phyloP scores from a whole-genome alignment of 2,888 invertebrate genomes.

The Netelia inedita region DNA sequence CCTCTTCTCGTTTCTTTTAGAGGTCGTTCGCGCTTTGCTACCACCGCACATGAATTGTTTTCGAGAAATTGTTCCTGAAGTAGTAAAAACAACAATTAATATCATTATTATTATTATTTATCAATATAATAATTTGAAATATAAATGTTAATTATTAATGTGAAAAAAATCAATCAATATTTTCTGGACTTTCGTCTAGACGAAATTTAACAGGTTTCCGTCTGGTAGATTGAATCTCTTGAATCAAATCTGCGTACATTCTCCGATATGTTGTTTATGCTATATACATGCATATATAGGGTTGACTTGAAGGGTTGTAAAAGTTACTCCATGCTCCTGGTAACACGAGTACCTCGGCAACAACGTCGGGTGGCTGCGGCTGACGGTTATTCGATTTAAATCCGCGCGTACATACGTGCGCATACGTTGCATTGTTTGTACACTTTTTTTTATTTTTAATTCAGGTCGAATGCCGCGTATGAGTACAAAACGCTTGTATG shows the following conservation, averaged over 20 bases:
- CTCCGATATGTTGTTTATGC: not conserved
- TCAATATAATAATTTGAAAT: not conserved
- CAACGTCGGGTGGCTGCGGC: not conserved
- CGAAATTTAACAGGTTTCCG: not conserved
- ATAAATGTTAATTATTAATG: not conserved
- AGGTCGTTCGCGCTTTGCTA: not conserved
- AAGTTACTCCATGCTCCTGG: not conserved
- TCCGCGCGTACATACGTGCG: not conserved
- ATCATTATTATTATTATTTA: too few species aligned
- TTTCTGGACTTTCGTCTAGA: not conserved
- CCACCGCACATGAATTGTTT: not conserved
- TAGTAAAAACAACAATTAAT: not conserved
- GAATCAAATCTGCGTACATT: not conserved
- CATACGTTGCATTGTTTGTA: not conserved
- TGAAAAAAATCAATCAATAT: not conserved
- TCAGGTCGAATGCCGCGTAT: not conserved
- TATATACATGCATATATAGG: not conserved
- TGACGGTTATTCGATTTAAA: constrained; percentile 27
- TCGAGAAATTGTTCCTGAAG: too few species aligned
- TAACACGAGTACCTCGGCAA: not conserved
- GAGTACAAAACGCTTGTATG: constrained; percentile 1
- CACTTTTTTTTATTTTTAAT: not conserved
- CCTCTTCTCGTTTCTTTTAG: constrained; percentile 10
- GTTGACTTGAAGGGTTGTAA: not conserved
- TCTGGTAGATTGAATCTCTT: not conserved